Evolutionary conservation across 2,113 vertebrate genomes (phyloP).

Genomic region (Tauraco erythrolophus): DNA sequence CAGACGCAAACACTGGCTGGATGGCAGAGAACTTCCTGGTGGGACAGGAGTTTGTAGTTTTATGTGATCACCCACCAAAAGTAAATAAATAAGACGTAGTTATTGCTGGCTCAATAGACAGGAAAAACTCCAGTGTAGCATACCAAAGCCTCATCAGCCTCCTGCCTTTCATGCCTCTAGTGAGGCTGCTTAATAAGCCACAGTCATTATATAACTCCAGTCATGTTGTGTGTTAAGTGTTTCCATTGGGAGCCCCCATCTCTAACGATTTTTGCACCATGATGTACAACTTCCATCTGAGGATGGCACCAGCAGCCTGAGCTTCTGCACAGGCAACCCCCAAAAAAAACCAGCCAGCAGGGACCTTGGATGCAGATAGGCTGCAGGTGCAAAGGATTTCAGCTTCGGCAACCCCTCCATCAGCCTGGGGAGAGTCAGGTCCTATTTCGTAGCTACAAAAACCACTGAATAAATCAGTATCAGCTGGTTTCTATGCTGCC

Average conservation of each 20-base stretch:
- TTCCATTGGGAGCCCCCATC: background rate
- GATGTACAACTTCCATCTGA: background rate
- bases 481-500: background rate
- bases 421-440: background rate
- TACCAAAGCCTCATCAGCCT: slow-evolving; percentile 5
- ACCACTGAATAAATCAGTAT: background rate
- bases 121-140: slow-evolving; percentile 19
- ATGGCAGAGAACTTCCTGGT: background rate
- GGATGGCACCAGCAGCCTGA: background rate
- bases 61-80: slow-evolving; percentile 35
- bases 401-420: background rate
- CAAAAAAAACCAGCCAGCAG: no score
- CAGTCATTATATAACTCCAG: background rate
- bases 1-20: background rate
- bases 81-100: slow-evolving; percentile 63
- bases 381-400: background rate
- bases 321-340: background rate
- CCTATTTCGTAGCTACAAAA: background rate
- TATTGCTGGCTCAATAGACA: slow-evolving; percentile 36
- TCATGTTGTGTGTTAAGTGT: slow-evolving; percentile 2
- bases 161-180: background rate
- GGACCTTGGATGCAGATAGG: background rate
- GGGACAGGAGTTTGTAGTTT: background rate
- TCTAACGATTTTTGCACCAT: background rate
- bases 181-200: slow-evolving; percentile 61